phyloP scores from a whole-genome alignment of 2,113 vertebrate species.

The Tychaedon coryphoeus region DNA sequence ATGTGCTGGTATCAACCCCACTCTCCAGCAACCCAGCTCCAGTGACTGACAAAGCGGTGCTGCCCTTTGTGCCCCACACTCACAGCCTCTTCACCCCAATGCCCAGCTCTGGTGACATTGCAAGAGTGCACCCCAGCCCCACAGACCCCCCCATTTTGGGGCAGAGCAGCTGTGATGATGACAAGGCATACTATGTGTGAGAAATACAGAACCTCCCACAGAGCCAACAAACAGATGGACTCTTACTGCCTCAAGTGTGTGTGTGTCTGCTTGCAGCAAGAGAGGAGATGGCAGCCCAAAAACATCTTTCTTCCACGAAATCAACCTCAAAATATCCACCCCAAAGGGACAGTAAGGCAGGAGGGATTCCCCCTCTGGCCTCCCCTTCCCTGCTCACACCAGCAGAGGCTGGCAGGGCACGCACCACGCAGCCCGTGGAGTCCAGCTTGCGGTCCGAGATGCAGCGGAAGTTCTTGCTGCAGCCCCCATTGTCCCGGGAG shows the following conservation, averaged over 20 bases:
- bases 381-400: background rate
- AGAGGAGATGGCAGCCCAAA: background rate
- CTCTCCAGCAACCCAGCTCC: background rate
- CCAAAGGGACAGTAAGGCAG: fast-evolving
- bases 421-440: slow-evolving; percentile 93
- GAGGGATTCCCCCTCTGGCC: background rate
- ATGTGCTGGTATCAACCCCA: background rate
- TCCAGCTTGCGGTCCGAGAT: slow-evolving; percentile 96
- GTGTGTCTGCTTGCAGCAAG: background rate
- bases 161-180: background rate
- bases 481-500: slow-evolving; percentile 93
- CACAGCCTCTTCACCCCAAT: background rate
- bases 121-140: background rate
- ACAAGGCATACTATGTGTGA: background rate
- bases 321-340: background rate
- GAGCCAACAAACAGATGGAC: background rate
- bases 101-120: background rate
- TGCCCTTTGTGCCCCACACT: background rate
- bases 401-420: slow-evolving; percentile 17
- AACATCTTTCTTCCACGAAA: background rate
- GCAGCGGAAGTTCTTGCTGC: slow-evolving; percentile 97
- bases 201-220: background rate
- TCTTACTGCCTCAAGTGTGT: fast-evolving
- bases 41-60: background rate
- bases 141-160: background rate